Percentiles rank a stretch among this genome's conserved stretches.
phyloP scores from a whole-genome alignment of 35 echinoderm and acorn worm species.

The Apostichopus californicus region DNA sequence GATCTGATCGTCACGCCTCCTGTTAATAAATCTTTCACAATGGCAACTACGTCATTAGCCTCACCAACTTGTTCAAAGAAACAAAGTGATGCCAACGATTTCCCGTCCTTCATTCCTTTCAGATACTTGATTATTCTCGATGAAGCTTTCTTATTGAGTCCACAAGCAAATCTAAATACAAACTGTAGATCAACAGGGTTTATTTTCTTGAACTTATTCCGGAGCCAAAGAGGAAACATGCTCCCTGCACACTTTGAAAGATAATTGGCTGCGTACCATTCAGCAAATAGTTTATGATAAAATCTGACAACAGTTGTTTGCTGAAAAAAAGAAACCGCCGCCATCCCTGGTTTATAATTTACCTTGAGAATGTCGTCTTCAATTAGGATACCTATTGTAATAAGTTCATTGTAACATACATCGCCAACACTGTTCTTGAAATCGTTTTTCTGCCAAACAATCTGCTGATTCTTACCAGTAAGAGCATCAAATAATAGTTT shows the following conservation, averaged over 20 bases:
- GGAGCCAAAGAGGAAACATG: neutral
- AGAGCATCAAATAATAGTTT: neutral
- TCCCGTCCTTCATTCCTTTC: neutral
- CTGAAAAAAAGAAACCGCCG: neutral
- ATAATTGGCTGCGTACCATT: slow-evolving; percentile 35
- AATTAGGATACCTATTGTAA: neutral
- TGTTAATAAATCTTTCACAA: neutral
- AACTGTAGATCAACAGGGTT: slow-evolving; percentile 2
- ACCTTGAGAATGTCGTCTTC: neutral
- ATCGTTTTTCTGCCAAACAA: neutral
- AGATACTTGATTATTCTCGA: neutral
- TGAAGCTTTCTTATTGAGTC: neutral
- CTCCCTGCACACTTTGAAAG: neutral
- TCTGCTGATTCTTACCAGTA: neutral
- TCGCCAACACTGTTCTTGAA: neutral
- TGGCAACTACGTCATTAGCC: neutral
- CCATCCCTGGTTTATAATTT: neutral
- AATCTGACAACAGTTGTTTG: neutral
- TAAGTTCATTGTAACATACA: slow-evolving; percentile 8
- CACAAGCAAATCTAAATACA: slow-evolving; percentile 28
- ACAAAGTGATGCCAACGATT: neutral
- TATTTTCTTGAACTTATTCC: neutral
- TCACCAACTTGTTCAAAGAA: neutral
- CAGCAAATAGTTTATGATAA: slow-evolving; percentile 32
- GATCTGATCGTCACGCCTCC: neutral